Evolutionary conservation across 2,113 vertebrate genomes (phyloP), one percentile per base, ranked within the genome.

Genomic region (Nettapus auritus): DNA sequence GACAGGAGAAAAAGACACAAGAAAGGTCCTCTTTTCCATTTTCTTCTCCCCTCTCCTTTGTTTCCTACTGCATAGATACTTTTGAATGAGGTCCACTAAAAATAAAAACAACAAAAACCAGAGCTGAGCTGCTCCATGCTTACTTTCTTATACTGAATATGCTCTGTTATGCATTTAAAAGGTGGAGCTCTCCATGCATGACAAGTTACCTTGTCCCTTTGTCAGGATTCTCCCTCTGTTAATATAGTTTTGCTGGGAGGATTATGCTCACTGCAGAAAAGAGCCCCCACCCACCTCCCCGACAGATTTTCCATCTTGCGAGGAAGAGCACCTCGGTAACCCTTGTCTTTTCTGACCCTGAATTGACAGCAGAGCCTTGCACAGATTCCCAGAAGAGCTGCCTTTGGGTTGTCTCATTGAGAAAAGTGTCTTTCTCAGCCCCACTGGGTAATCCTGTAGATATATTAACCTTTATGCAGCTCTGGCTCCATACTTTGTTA

Each of bases 391-490:
- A 60, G 19, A 44, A 79, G 89, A 84, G 53, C 59, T 89, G 69
- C 18, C 19, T 40, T 6, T 40, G 74, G 5, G 34, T 22, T 70
- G 12, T 56, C 28, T 84, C 40, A 16, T 7, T 9, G 48, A 84
- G 18, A 68, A 59, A 36, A 38, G 21, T 28, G 25, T 44, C 38
- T 94, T 81, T 67, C 34, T 67, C 56, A 82, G 46, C 15, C 38
- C 34, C 38, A 13, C 16, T 66, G 73, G 17, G 17, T 52, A 62
- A 75, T 78, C 19, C 13, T 53, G 33, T 48, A 81, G 60, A 40
- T 69, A 25, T 8, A 17, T 52, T 88, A 93, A 92, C 56, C 34
- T 90, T 91, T 93, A 44, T 81, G 42, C 62, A 96, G 66, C 73
- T 90, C 70, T 84, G 53, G 38, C 52, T 90, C 16, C 44, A 3